Evolutionary conservation across 1,140 invertebrate species (phyloP), one percentile per base, ranked within the genome.

Genomic region (Eupristina koningsbergeri): DNA sequence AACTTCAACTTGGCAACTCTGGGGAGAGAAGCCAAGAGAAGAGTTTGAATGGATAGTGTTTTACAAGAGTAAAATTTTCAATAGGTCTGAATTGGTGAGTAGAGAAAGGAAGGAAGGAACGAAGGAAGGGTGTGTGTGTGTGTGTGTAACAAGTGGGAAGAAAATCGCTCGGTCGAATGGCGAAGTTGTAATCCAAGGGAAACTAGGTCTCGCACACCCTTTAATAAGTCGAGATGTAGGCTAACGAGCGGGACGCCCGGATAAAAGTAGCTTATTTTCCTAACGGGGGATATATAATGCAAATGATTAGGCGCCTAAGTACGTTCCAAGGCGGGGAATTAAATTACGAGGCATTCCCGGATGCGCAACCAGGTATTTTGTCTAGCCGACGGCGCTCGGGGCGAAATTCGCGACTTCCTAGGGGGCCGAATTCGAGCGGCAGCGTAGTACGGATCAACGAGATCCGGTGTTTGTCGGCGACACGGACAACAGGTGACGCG

Each of bases 401-500:
- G n/a, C n/a, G n/a, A n/a, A n/a, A n/a, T n/a, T n/a, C n/a, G n/a
- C n/a, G n/a, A n/a, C n/a, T n/a, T n/a, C n/a, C n/a, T n/a, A n/a
- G n/a, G n/a, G n/a, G n/a, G n/a, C n/a, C n/a, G n/a, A n/a, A n/a
- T n/a, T n/a, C n/a, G n/a, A n/a, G n/a, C n/a, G n/a, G n/a, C n/a
- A n/a, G n/a, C n/a, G n/a, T n/a, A n/a, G n/a, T n/a, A n/a, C n/a
- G n/a, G n/a, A 34, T 77, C 74, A 83, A 77, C 71, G 75, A 77
- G 78, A 47, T 36, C 81, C 34, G 78, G n/a, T n/a, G n/a, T 83
- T 83, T 78, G 81, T 69, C 61, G 41, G 58, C 9, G 64, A 53
- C 41, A 34, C 41, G 26, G 75, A 83, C 81, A 83, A 83, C 75
- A 83, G 81, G 81, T 83, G 81, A 83, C 75, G 61, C 47, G 78